Evolutionary conservation across 2,113 vertebrate genomes (phyloP), one percentile per base, ranked within the genome.

Genomic region (Thalassarche chlororhynchos): DNA sequence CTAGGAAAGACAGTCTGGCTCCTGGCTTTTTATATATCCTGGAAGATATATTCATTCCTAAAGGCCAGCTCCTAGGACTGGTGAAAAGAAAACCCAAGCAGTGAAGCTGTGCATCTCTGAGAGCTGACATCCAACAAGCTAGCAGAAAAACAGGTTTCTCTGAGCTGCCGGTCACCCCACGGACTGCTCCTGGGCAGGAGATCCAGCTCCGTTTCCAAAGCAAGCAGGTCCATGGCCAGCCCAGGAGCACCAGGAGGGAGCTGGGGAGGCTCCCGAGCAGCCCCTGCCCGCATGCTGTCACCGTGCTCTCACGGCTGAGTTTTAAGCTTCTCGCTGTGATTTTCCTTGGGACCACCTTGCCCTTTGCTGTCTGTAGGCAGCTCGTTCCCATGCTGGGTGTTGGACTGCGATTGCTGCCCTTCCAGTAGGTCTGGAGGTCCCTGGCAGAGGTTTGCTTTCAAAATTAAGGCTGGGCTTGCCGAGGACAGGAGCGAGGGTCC

Each of bases 151-250:
- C 47, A 23, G 4, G 5, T 46, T 86, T 52, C 47, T 64, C 54
- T 38, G 54, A 75, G 60, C 49, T 2, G 2, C 54, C 0, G 2
- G n/a, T 69, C 2, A 2, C 36, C n/a, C 36, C 20, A 19, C 6
- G 47, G n/a, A 38, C 9, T 1, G 8, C 42, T 69, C 24, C 54
- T 32, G 65, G 12, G 25, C 20, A 10, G 81, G 42, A 75, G 42
- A 75, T 31, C 54, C 54, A 62, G 36, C 47, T 69, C 49, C 29
- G 6, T 52, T 54, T 71, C 57, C 57, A 65, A 65, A 90, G 64
- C 55, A 42, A 94, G 31, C 42, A 70, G 44, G 36, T 52, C 55
- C 14, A 4, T 8, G 36, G 36, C 47, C 62, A 60, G 38, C 21
- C 38, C 51, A 25, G 38, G 31, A 61, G 18, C 15, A 61, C 8